These are phyloP conservation scores for Agapostemon virescens DNA, from an alignment of 2,888 invertebrate species.

Conservation along the genomic window DNA sequence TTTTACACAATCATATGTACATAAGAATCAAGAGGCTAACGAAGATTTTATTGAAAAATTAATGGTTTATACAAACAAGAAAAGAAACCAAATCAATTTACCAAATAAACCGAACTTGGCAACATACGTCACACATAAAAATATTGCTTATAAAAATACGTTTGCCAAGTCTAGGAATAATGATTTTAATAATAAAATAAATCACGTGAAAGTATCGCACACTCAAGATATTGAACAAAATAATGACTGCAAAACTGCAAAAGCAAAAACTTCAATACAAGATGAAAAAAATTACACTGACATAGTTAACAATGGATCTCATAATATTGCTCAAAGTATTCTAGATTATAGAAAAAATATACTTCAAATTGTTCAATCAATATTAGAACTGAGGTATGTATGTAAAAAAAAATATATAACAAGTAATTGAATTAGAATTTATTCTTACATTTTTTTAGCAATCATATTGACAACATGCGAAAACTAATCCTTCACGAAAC, in stretches of 20 bases:
- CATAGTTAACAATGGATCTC: neutral
- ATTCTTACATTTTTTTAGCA: constrained; percentile 12
- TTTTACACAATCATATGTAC: neutral
- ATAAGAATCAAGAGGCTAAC: neutral
- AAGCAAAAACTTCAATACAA: neutral
- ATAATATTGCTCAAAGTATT: neutral
- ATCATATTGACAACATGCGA: constrained; percentile 16
- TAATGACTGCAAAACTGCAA: neutral
- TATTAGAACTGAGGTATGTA: constrained; percentile 41
- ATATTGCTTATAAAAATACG: neutral
- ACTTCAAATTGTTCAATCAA: constrained; percentile 8
- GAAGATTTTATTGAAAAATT: neutral
- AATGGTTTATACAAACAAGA: neutral
- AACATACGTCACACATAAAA: neutral
- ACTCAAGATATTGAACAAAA: neutral
- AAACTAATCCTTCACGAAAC: constrained; percentile 22
- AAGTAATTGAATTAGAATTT: neutral
- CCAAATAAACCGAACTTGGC: neutral
- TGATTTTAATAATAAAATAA: neutral
- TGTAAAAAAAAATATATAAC: neutral
- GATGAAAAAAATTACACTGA: neutral
- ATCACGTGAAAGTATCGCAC: neutral
- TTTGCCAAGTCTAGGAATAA: neutral
- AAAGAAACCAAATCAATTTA: neutral
- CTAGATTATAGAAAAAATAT: constrained; percentile 21